A percentile compares a stretch with the other conserved stretches of the same genome.
Evolutionary conservation across 2,888 invertebrate genomes (phyloP).

Genomic region (Eumerus sabulonum): DNA sequence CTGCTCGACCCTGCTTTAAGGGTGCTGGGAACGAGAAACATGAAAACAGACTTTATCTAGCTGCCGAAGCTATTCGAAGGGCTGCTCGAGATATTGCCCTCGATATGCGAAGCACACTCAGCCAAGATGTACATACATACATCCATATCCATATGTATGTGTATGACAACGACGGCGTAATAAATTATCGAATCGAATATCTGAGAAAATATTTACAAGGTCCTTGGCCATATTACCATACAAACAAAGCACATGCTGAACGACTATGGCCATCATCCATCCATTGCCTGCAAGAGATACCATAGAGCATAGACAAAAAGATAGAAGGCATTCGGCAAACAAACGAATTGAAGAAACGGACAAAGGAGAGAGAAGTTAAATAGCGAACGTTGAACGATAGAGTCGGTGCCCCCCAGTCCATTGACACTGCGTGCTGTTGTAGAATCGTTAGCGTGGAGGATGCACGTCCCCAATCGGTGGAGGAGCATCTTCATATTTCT

Average conservation of each 20-base stretch:
- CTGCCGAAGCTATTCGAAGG: not conserved
- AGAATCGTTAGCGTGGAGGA: constrained; percentile 8
- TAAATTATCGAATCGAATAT: too few species aligned
- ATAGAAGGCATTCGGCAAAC: not conserved
- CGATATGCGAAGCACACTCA: too few species aligned
- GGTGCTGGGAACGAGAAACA: constrained; percentile 35
- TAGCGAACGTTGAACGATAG: constrained; percentile 37
- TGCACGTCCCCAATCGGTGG: not conserved
- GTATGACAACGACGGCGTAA: too few species aligned
- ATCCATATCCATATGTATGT: too few species aligned
- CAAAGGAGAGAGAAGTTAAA: constrained; percentile 32
- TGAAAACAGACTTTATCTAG: constrained; percentile 20
- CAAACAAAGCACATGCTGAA: not conserved
- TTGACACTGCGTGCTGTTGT: constrained; percentile 38
- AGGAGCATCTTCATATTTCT: constrained; percentile 36
- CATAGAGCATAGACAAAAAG: constrained; percentile 18
- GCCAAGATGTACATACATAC: too few species aligned
- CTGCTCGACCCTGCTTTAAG: constrained; percentile 20
- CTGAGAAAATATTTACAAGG: constrained; percentile 28
- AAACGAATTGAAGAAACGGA: not conserved
- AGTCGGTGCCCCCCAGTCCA: constrained; percentile 59
- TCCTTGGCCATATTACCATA: constrained; percentile 56
- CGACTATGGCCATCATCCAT: too few species aligned
- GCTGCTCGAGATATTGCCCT: not conserved
- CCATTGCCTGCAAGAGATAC: too few species aligned